Evolutionary conservation across 2,113 vertebrate genomes (phyloP), one percentile per base, ranked within the genome.

Genomic region (Diadophis punctatus): DNA sequence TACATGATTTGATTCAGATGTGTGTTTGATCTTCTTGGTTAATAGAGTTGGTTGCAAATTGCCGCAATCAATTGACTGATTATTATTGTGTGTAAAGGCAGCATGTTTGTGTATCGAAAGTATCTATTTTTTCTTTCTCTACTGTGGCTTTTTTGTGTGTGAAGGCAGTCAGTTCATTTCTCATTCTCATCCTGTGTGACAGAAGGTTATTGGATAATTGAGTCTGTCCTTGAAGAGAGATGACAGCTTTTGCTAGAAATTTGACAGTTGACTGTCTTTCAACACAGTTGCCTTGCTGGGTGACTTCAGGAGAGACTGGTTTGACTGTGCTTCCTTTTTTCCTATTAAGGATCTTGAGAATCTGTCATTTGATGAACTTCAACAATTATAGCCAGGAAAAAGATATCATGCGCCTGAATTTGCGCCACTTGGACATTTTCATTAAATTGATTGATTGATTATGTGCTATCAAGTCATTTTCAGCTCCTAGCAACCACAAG

Each of bases 21-120:
- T 9, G 3, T 74, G 80, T 16, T 92, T 39, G 85, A 22, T 53
- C 4, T 91, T 56, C 51, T 30, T 43, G 84, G 1, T 0, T 30
- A 56, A 39, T 52, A 30, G 20, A 27, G 11, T 74, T 87, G 80
- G 34, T 55, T 46, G 12, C 30, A 90, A 46, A 63, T 88, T 52
- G 46, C 11, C 9, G 46, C 30, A 9, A 20, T 25, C 25, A 30
- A 43, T 43, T 8, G 86, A 51, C 56, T 93, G n/a, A 53, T 85
- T 88, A 80, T 48, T 60, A 84, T 91, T 86, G 56, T 88, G 0
- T 11, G 63, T 22, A 90, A 53, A 55, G 46, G 7, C n/a, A 43
- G 46, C 52, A 1, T 27, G 46, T 4, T 10, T 30, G 0, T 0
- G 58, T 86, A 43, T n/a, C 0, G 0, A 0, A 0, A 63, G 68